Evolutionary conservation across 2,888 invertebrate genomes (phyloP), one percentile per base, ranked within the genome.

Genomic region (Isoperla grammatica): DNA sequence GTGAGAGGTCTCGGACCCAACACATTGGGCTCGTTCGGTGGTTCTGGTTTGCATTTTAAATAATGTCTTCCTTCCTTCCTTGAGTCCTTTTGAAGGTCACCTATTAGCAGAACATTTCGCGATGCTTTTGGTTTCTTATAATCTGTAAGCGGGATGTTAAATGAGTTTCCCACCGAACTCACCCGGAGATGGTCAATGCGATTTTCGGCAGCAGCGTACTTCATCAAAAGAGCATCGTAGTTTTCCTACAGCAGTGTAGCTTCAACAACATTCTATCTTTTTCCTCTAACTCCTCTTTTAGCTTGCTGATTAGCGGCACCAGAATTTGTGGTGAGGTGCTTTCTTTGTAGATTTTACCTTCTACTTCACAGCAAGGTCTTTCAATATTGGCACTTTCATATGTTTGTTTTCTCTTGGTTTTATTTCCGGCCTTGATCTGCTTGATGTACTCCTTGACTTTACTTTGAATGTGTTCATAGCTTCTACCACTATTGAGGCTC

Each of bases 381-480:
- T n/a, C n/a, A n/a, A n/a, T n/a, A n/a, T n/a, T 29, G 29, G 15
- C 39, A 35, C 11, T 15, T 40, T 35, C 35, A 15, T 11, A 9
- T 2, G 35, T 12, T 42, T 20, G 2, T 11, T 40, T 13, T n/a
- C 19, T 42, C 46, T 58, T 9, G 40, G 17, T 9, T 53, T 39
- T 39, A n/a, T 58, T 58, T 15, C 19, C 64, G 49, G 65, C 66
- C 13, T 68, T 69, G 42, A 65, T 65, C 46, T 65, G 62, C 22
- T 48, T 49, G 13, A 69, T 68, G 49, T 69, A 69, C 43, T 68
- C 65, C 53, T 67, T 68, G 0, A 69, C 68, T 64, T 69, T 69
- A 62, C 68, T 68, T 59, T 67, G 64, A 57, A 69, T 64, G 60
- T 69, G 69, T 39, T 67, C 67, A 63, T 68, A 69, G 20, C 63